Conservation (phyloP, 2,888 invertebrate species). For the Perdita meconis region DNA sequence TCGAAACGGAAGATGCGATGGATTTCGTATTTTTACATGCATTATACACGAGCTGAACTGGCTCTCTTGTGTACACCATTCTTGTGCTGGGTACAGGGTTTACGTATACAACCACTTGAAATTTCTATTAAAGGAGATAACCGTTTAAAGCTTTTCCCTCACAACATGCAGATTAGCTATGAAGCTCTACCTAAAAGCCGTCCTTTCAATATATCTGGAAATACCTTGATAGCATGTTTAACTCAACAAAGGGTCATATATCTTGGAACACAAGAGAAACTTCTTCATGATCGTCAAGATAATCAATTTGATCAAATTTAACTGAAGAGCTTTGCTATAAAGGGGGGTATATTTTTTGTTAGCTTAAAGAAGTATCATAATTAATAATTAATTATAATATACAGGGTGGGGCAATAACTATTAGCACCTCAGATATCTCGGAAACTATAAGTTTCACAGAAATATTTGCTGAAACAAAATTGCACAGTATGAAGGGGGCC, state of each 20-base stretch:
- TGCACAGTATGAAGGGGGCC: no score
- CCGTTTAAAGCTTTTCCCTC: neutral
- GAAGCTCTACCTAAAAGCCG: neutral
- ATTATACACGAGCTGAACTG: slow-evolving; percentile 26
- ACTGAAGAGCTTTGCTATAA: no score
- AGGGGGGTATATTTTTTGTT: no score
- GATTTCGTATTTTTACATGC: slow-evolving; percentile 27
- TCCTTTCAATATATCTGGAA: neutral
- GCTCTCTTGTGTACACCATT: neutral
- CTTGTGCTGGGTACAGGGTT: neutral
- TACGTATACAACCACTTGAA: neutral
- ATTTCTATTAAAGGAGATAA: neutral
- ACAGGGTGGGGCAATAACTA: no score
- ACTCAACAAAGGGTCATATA: neutral
- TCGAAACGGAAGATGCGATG: neutral
- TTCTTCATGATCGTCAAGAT: neutral
- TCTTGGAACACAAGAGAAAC: neutral
- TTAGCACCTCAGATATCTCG: no score
- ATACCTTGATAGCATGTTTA: neutral
- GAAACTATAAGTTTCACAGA: no score
- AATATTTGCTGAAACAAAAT: no score
- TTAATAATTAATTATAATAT: no score
- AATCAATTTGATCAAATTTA: no score
- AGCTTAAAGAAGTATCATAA: no score
- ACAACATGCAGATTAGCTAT: neutral